These are phyloP conservation scores for Tryphoninae sp. DNA, from an alignment of 2,888 invertebrate species.

Conservation along the genomic window DNA sequence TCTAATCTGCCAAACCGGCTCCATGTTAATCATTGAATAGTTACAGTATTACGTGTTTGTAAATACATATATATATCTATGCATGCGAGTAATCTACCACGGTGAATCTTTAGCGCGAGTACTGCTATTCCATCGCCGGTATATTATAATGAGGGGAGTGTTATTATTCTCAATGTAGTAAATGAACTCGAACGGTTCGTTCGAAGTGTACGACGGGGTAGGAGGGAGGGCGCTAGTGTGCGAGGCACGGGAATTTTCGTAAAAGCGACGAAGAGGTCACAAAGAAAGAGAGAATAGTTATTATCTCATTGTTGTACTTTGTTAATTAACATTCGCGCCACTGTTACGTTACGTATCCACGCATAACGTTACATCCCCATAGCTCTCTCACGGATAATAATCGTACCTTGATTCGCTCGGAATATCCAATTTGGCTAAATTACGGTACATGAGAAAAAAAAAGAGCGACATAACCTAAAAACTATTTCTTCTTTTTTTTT, in stretches of 20 bases:
- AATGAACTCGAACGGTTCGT: slow-evolving; percentile 7
- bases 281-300: slow-evolving; percentile 50
- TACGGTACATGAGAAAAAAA: slow-evolving; percentile 34
- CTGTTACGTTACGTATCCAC: slow-evolving; percentile 34
- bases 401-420: not conserved
- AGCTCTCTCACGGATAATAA: not conserved
- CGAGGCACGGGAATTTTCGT: not conserved
- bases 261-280: slow-evolving; percentile 45
- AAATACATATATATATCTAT: slow-evolving; percentile 4
- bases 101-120: slow-evolving; percentile 32
- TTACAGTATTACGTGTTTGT: slow-evolving; percentile 16
- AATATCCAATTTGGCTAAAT: slow-evolving; percentile 54
- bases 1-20: slow-evolving; percentile 41
- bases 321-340: slow-evolving; percentile 55
- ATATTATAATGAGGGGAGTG: slow-evolving; percentile 45
- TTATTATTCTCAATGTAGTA: slow-evolving; percentile 36
- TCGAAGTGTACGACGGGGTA: not conserved
- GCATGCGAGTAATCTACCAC: not conserved
- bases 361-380: slow-evolving; percentile 31
- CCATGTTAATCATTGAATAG: slow-evolving; percentile 35
- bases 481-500: slow-evolving; percentile 31
- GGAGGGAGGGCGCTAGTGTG: not conserved
- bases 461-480: not conserved
- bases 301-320: slow-evolving; percentile 54
- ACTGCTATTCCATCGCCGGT: slow-evolving; percentile 11